Base-by-base conservation (phyloP, 2,888 invertebrate genomes). In the Synergus gifuensis region DNA sequence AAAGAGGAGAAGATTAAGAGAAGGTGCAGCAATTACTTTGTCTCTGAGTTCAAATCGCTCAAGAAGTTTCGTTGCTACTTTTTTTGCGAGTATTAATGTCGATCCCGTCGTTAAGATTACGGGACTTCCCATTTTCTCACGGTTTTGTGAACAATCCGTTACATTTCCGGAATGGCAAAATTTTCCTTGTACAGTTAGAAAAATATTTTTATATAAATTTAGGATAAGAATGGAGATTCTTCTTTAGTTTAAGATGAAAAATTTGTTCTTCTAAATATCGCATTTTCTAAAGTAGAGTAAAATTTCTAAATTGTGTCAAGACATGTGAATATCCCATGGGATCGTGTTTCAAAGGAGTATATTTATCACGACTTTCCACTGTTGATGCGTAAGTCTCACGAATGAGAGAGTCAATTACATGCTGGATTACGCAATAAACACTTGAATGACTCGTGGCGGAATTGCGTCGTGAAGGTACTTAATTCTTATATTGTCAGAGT, bases 1-100 rank as follows among this genome's bases (percentile, higher is more conserved):
- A 58, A 2, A 54, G 49, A 7, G 60, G 60, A 69, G 64, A 36
- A 16, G 9, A 8, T 64, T 22, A 60, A 60, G 78, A 80, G 81
- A 81, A 81, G 81, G 62, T 78, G 46, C 81, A 78, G 84, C 80
- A 80, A 83, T 84, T 84, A 80, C 76, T 82, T 80, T 78, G 81
- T 67, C 78, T 78, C 77, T 67, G 67, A 67, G 78, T 73, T 82
- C 80, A 83, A 78, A 82, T 83, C 79, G 79, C 80, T 67, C 69
- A 44, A 77, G 76, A 62, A 85, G 76, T 77, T 83, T 84, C 76
- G 78, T 82, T 81, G 81, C 81, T 78, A 82, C 63, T 67, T 64
- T 85, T 81, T 84, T 83, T 78, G 79, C 78, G 22, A 58, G 28
- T 63, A 66, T 80, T 78, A 81, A 81, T 80, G 82, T 80, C 80